Evolutionary conservation across 2,888 invertebrate genomes (phyloP), one percentile per base, ranked within the genome.

Genomic region (Imbricaverruca yamaguchii): DNA sequence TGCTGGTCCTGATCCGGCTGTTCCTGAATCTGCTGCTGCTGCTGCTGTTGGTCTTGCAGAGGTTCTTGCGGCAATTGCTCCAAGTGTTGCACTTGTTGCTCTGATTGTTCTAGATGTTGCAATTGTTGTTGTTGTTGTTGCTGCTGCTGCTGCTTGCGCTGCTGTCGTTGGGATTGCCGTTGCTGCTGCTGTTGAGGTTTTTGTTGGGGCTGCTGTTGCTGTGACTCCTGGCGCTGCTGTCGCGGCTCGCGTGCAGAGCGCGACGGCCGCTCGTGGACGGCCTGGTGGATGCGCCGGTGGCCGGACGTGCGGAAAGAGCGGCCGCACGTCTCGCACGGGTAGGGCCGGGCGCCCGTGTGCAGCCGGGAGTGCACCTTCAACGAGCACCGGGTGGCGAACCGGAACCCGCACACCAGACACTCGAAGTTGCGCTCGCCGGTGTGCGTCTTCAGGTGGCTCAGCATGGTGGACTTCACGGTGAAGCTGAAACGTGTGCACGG

Each of bases 331-430:
- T 93, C 93, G 87, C 97, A 97, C 81, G 90, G 90, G 87, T 93
- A 96, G 0, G 96, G 95, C 86, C 94, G 95, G 61, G 91, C 90
- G 8, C 94, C 94, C 9, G 92, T 92, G 87, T 96, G 96, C 55
- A 92, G 90, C 9, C 93, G 90, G 86, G 92, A 89, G 87, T 97
- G 97, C 80, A 95, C 90, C 85, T 91, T 92, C 85, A 97, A 87
- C 86, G 91, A 91, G 15, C 91, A 91, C 85, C 91, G 91, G 0
- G 91, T 91, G 1, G 91, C 90, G 85, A 92, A 92, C 81, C 88
- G 87, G 74, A 89, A 89, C 84, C 89, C 89, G 85, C 92, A 92
- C 56, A 92, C 89, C 79, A 90, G 88, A 85, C 92, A 92, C 80
- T 88, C 88, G 84, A 90, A 91, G 25, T 90, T 88, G 79, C 87